Base-by-base conservation (phyloP, 2,797 vertebrate genomes). In the Spizella passerina region DNA sequence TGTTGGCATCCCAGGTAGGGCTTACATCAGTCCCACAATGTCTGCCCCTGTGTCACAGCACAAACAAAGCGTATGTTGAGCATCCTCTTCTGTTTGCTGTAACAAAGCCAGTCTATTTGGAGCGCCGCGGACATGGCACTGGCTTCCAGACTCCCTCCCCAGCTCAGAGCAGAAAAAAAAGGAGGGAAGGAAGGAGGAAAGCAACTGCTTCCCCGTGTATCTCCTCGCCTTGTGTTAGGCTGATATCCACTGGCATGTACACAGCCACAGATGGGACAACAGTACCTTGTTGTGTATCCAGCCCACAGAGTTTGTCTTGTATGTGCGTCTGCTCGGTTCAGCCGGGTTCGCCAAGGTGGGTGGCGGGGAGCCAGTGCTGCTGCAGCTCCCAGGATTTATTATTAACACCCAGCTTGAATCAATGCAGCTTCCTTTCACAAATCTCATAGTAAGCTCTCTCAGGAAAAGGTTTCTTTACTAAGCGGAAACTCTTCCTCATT, bases 231-330 rank as follows among this genome's bases (percentile, higher is more conserved):
- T 77, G 91, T 60, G 82, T 86, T 95, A 86, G 86, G 66, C 70
- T 88, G 85, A 88, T 94, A 93, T 86, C 82, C 70, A 81, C 73
- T 91, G 95, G 94, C 95, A 79, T 86, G 73, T 88, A 43, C 41
- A 19, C 17, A 49, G 80, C 88, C 59, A 86, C 94, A 95, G 95
- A 95, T 95, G 94, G 95, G 93, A 91, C 86, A 90, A 88, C 86
- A 95, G 88, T 89, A 91, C 86, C 91, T 86, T 90, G 77, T 91
- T 94, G 80, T 82, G 69, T 17, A 75, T 76, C 90, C 86, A 93
- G 60, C 90, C 94, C n/a, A 82, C 63, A 21, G 90, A 88, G 52
- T 90, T 93, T 84, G 66, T 88, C 91, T 84, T 66, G 87, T 72
- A 72, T 69, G 72, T 86, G 82, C 16, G 15, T 94, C 88, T 91